These are phyloP conservation scores for Cyphomyrus discorhynchus DNA, from an alignment of 2,113 vertebrate genomes.

Conservation along the genomic window DNA sequence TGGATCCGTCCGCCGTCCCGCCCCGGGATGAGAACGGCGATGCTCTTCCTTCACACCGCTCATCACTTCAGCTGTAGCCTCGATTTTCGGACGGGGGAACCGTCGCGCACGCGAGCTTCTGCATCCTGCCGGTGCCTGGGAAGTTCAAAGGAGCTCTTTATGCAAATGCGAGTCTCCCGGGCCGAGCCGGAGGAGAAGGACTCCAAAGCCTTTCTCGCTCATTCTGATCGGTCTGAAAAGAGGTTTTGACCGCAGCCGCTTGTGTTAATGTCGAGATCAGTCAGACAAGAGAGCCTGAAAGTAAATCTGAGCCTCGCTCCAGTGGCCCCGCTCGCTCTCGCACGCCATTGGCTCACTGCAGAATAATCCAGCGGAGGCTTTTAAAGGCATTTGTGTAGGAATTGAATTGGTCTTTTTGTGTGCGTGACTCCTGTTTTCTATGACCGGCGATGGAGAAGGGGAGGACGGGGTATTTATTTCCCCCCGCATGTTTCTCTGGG, in stretches of 20 bases:
- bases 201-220: not conserved
- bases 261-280: slow-evolving; percentile 9
- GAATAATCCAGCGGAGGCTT: not conserved
- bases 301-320: not conserved
- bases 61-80: not conserved
- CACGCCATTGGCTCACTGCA: not conserved
- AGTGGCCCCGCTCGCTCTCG: not conserved
- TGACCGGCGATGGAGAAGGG: not conserved
- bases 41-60: not conserved
- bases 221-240: not conserved
- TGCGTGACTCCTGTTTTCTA: not conserved
- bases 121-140: not conserved
- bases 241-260: not conserved
- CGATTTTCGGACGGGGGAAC: not conserved
- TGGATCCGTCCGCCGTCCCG: not conserved
- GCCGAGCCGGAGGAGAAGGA: not conserved
- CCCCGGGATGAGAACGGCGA: not conserved
- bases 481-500: not conserved
- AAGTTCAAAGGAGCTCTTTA: not conserved
- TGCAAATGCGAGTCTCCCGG: not conserved
- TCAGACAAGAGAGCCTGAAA: not conserved
- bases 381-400: slow-evolving; percentile 3
- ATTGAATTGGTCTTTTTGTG: not conserved
- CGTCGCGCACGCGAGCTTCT: too few species aligned
- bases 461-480: not conserved